Conservation (phyloP, 2,888 invertebrate genomes). For the Tribolium freemani region DNA sequence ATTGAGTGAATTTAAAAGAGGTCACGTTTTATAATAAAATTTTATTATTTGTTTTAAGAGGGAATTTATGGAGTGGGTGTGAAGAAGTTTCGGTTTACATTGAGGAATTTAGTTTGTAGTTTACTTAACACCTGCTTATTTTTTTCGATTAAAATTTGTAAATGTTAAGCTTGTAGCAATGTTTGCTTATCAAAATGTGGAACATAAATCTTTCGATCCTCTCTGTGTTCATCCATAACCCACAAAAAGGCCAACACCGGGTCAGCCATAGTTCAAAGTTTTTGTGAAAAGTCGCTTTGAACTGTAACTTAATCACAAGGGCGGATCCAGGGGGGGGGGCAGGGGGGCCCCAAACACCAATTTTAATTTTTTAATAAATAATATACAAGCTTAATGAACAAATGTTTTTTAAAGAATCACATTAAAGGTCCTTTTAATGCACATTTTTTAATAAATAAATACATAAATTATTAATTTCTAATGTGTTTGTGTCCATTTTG, state of each 20-base stretch:
- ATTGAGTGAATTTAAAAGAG: conserved; percentile 28
- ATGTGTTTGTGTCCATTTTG: no score
- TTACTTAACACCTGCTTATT: not conserved
- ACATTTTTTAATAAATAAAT: no score
- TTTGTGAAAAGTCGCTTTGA: not conserved
- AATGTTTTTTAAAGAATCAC: no score
- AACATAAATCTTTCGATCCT: not conserved
- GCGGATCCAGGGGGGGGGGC: no score
- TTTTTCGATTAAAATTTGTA: not conserved
- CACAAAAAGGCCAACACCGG: not conserved
- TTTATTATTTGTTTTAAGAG: conserved; percentile 21
- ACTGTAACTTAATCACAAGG: conserved; percentile 9
- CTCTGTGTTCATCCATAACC: not conserved
- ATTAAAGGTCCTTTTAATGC: no score
- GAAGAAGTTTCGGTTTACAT: not conserved
- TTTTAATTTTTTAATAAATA: no score
- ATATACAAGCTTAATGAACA: no score
- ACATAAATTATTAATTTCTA: no score
- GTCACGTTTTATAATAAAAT: conserved; percentile 16
- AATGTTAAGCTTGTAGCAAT: not conserved
- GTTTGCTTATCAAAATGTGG: not conserved
- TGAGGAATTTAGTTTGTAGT: not conserved
- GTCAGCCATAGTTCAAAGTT: conserved; percentile 10
- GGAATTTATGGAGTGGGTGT: conserved; percentile 10
- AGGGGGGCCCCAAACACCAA: no score